phyloP scores from a whole-genome alignment of 2,797 vertebrate species.

The Psittacula derbiana region DNA sequence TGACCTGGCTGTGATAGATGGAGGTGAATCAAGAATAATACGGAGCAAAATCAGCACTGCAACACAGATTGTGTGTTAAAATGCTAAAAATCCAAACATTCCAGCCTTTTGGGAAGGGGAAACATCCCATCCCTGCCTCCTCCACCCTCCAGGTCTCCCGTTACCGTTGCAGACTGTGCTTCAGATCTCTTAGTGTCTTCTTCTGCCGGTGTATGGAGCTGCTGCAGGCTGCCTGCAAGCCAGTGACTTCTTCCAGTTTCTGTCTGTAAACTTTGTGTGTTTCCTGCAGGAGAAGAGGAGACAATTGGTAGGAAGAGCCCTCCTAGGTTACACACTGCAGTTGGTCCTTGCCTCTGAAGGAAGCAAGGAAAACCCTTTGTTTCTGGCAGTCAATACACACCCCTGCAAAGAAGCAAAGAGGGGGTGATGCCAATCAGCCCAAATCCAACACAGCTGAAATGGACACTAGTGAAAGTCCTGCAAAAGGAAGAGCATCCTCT shows the following conservation, averaged over 20 bases:
- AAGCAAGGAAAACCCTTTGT: background rate
- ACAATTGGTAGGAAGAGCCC: background rate
- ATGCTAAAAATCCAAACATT: background rate
- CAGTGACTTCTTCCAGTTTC: constrained; percentile 93
- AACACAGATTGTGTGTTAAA: background rate
- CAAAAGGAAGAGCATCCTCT: background rate
- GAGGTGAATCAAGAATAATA: background rate
- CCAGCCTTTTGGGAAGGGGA: background rate
- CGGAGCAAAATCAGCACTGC: background rate
- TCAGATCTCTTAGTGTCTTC: constrained; percentile 84
- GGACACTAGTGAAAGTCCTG: background rate
- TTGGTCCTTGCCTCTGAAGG: background rate
- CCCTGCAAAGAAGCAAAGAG: background rate
- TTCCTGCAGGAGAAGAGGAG: constrained; percentile 79
- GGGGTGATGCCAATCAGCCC: background rate
- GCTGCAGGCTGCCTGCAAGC: constrained; percentile 87
- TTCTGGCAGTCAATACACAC: background rate
- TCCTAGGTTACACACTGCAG: background rate
- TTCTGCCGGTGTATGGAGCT: constrained; percentile 89
- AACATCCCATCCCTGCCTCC: background rate
- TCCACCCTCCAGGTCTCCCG: background rate
- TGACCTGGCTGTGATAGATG: background rate
- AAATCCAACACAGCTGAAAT: background rate
- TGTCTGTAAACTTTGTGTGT: constrained; percentile 93
- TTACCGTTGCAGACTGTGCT: constrained; percentile 82